Evolutionary conservation across 2,888 invertebrate genomes (phyloP).

Genomic region (Automeris io): DNA sequence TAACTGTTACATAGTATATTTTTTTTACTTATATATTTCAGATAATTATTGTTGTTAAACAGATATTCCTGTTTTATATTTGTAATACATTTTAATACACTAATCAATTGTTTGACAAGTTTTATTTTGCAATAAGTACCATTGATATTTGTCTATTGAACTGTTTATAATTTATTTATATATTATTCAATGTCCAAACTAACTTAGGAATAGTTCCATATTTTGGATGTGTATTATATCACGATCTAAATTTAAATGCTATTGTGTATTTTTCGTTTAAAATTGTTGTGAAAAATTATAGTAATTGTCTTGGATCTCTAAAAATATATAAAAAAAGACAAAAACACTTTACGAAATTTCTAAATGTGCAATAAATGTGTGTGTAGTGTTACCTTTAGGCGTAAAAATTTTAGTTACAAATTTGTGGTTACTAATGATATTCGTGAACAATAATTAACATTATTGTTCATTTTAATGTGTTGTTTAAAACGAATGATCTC

Average conservation of each 20-base stretch:
- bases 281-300: constrained; percentile 77
- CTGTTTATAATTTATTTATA: constrained; percentile 61
- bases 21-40: constrained; percentile 73
- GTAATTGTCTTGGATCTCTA: constrained; percentile 77
- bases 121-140: constrained; percentile 36
- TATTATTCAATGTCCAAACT: constrained; percentile 73
- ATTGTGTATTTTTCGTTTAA: constrained; percentile 74
- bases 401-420: constrained; percentile 61
- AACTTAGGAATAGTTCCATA: constrained; percentile 72
- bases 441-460: constrained; percentile 24
- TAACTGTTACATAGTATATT: constrained; percentile 65
- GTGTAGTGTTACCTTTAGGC: constrained; percentile 77
- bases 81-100: constrained; percentile 61
- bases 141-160: constrained; percentile 41
- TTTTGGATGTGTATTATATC: constrained; percentile 75
- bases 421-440: constrained; percentile 40
- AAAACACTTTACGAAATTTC: constrained; percentile 76
- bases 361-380: constrained; percentile 79
- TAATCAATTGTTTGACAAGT: constrained; percentile 49
- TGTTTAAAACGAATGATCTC: constrained; percentile 62
- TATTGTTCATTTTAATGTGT: constrained; percentile 38
- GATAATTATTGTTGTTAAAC: constrained; percentile 72
- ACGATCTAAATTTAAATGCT: constrained; percentile 68
- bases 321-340: constrained; percentile 75
- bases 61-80: constrained; percentile 68